Base-by-base conservation (phyloP, 1,140 invertebrate species). In the Bombus affinis region DNA sequence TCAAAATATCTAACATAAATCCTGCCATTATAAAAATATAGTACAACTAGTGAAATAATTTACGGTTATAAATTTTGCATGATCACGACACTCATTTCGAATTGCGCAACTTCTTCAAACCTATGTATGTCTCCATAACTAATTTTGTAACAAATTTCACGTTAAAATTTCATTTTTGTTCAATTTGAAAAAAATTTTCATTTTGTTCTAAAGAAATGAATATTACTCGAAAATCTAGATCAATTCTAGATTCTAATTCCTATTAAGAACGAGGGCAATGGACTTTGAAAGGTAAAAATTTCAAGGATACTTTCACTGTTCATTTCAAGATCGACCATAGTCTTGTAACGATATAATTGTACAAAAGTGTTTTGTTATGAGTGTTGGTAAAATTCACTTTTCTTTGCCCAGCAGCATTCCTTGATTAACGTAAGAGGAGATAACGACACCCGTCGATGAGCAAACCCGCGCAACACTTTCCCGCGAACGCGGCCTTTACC, bases 401-500 rank as follows among this genome's bases (percentile, higher is more conserved):
- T 86, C 42, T 78, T 77, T n/a, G 2, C 28, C 68, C 78, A 79
- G 35, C 35, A 32, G 28, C 18, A 5, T 18, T 65, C 66, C 59
- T 22, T 79, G 13, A 65, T 80, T 71, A 62, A 78, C 28, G 39
- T 47, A 57, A n/a, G 65, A 86, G 39, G 32, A 72, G 44, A 39
- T 47, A 76, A 83, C 37, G 80, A 82, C 47, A 25, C 5, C 47
- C 28, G 57, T 59, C 13, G n/a, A 65, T 35, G n/a, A 57, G 15
- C 42, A 44, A 88, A 79, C 42, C 32, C 65, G 72, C 42, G 78
- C 47, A 84, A 78, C 80, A 81, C 72, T 90, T 89, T 90, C 85
- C 42, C 78, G 65, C 59, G 71, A 25, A 39, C 59, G 75, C 71
- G 88, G 62, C 89, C 89, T 90, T 90, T 83, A 90, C 89, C 89